Evolutionary conservation across 2,888 invertebrate species (phyloP).

Genomic region (Germaria angustata): DNA sequence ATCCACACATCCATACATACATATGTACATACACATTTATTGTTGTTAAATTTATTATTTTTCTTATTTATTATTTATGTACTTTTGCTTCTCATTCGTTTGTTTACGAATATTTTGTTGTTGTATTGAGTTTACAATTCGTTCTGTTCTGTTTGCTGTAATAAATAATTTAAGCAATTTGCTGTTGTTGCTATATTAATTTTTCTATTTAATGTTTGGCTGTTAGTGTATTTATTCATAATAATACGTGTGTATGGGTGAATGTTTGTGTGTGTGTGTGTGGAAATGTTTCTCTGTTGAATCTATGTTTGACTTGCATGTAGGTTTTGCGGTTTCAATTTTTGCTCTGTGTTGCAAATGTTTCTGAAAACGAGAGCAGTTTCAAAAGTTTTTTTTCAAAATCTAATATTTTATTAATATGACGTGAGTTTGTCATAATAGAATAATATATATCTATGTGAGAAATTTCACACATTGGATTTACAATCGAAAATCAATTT

Average conservation of each 20-base stretch:
- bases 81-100: conserved; percentile 18
- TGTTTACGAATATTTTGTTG: conserved; percentile 6
- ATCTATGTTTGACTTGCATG: conserved; percentile 14
- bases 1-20: too few species aligned
- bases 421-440: too few species aligned
- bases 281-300: conserved; percentile 15
- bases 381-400: not conserved
- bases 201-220: conserved; percentile 16
- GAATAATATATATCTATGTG: too few species aligned
- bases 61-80: conserved; percentile 38
- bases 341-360: not conserved
- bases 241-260: not conserved
- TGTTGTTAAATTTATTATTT: conserved; percentile 32
- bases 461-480: too few species aligned
- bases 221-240: not conserved
- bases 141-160: conserved; percentile 66
- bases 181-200: conserved; percentile 16
- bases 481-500: too few species aligned
- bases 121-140: conserved; percentile 54
- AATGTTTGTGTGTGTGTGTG: conserved; percentile 13
- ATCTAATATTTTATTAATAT: too few species aligned
- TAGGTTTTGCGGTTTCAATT: conserved; percentile 27
- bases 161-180: conserved; percentile 51
- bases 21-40: not conserved
- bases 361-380: not conserved